Evolutionary conservation across 2,113 vertebrate species (phyloP).

Genomic region (Rousettus leschenaultii): DNA sequence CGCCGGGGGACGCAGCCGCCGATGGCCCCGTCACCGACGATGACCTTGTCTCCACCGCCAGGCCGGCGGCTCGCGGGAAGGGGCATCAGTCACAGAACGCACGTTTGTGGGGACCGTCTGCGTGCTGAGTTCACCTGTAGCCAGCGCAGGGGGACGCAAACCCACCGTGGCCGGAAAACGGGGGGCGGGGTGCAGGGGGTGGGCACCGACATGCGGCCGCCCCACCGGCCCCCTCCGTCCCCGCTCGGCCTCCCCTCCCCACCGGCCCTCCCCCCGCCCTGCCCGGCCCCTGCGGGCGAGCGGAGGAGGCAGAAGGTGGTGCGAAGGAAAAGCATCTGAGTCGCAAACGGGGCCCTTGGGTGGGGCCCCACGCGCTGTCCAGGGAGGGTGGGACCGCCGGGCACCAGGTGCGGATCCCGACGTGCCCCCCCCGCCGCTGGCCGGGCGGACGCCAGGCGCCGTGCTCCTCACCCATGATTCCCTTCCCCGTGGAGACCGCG

Average conservation of each 20-base stretch:
- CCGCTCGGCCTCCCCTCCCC: background rate
- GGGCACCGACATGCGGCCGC: background rate
- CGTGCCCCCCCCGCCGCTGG: fast-evolving
- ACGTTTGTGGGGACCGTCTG: fast-evolving
- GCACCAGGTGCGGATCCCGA: fast-evolving
- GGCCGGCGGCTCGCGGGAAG: background rate
- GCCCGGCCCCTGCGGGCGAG: too few species aligned
- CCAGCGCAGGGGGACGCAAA: background rate
- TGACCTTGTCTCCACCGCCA: fast-evolving
- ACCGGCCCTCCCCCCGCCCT: too few species aligned
- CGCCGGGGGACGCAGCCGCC: background rate
- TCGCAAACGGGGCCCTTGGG: fast-evolving
- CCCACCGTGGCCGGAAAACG: background rate
- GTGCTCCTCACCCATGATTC: fast-evolving
- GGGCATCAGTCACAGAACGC: background rate
- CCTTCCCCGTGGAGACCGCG: fast-evolving
- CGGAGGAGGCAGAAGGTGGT: too few species aligned
- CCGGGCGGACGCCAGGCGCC: fast-evolving
- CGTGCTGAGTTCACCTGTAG: background rate
- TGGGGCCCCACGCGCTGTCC: fast-evolving
- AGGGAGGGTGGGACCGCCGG: fast-evolving
- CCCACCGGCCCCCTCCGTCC: too few species aligned
- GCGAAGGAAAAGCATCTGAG: fast-evolving
- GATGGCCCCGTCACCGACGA: fast-evolving
- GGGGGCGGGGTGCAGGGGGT: too few species aligned